Base-by-base conservation (phyloP, 2,888 invertebrate genomes). In the Acleris emargana region DNA sequence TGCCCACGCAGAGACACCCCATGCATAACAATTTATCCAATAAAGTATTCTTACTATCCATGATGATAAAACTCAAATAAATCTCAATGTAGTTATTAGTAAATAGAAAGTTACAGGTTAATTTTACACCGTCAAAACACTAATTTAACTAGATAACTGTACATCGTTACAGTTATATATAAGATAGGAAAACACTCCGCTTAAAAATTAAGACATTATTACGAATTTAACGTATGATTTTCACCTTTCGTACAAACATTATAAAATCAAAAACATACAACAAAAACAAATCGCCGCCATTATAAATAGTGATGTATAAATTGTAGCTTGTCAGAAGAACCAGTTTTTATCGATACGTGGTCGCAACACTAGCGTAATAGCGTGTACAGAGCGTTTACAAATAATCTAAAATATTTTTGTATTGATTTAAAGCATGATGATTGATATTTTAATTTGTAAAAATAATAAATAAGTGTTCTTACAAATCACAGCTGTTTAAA, bases 1-100 rank as follows among this genome's bases (percentile, higher is more conserved):
- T 77, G 1, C 82, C 88, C 7, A 88, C 81, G 68, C 88, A 87
- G 5, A 91, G 72, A 71, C 91, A 91, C 3, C 85, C 80, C 74
- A 81, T 84, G 68, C 91, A 91, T 4, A 91, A 71, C 38, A 84
- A 50, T 74, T 82, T 84, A 43, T 76, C 73, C 1, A 74, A 67
- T 18, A 78, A 52, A 43, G 75, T 69, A 42, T 78, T 76, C 69
- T 79, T 79, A 60, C 69, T 64, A 5, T 84, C 81, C 82, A 84
- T 86, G 64, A 70, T 79, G 16, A 45, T 32, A 61, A 2, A n/a
- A 18, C 50, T n/a, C 1, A 5, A 17, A 28, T 20, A 38, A 51
- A 59, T 11, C 16, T 7, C 6, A 18, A 13, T 5, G 13, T 25
- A 58, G 43, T 43, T 28, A 60, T 50, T n/a, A 50, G 28, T 45